Conservation (phyloP, 2,113 vertebrate species). For the Sisor rabdophorus region DNA sequence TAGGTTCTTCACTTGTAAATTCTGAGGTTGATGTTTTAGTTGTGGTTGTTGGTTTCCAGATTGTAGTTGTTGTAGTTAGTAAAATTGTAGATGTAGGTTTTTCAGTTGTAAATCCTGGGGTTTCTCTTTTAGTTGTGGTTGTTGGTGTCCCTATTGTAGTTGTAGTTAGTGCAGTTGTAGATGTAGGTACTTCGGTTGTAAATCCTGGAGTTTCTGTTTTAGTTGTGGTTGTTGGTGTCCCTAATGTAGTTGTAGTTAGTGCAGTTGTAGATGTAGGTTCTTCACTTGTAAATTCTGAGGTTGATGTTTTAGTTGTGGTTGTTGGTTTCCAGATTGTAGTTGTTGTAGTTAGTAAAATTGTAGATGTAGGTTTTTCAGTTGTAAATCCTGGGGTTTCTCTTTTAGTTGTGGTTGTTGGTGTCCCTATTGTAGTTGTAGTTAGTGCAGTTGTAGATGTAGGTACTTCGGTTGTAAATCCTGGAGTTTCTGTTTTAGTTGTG, state of each 20-base stretch:
- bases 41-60: not conserved
- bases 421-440: not conserved
- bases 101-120: not conserved
- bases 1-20: not conserved
- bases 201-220: not conserved
- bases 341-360: too few relatives aligned
- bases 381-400: not conserved
- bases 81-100: conserved; percentile 6
- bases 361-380: not conserved
- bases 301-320: not conserved
- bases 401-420: not conserved
- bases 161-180: not conserved
- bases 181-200: not conserved
- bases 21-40: conserved; percentile 8
- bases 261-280: not conserved
- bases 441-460: not conserved
- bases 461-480: not conserved
- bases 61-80: not conserved
- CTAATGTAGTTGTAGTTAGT: not conserved
- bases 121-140: not conserved
- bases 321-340: too few relatives aligned
- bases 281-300: too few relatives aligned
- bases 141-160: not conserved
- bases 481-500: not conserved
- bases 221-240: not conserved